Conservation (phyloP, 2,888 invertebrate species). For the Hecatera dysodea region DNA sequence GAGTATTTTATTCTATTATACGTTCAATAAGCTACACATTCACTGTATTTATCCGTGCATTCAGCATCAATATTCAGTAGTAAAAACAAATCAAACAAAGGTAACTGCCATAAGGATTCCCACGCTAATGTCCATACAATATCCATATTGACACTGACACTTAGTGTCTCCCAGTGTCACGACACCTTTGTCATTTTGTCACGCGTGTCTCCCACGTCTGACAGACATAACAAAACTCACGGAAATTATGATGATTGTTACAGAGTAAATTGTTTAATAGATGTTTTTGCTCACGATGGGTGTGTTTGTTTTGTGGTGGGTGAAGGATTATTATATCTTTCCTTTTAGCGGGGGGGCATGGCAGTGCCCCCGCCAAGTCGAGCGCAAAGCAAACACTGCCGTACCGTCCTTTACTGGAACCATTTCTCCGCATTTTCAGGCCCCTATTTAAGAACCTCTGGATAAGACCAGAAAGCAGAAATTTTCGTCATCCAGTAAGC, state of each 20-base stretch:
- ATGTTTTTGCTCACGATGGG: constrained; percentile 14
- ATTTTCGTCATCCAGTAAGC: too few relatives aligned
- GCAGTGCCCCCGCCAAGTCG: too few relatives aligned
- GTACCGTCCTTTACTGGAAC: too few relatives aligned
- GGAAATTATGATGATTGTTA: constrained; percentile 44
- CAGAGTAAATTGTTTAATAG: constrained; percentile 35
- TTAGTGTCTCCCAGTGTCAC: constrained; percentile 74
- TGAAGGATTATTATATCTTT: too few relatives aligned
- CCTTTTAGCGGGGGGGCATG: too few relatives aligned
- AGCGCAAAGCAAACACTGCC: too few relatives aligned
- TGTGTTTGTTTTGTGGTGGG: too few relatives aligned
- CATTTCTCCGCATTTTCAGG: too few relatives aligned
- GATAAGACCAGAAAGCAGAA: too few relatives aligned
- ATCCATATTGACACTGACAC: constrained; percentile 65
- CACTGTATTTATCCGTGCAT: constrained; percentile 29
- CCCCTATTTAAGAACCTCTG: too few relatives aligned
- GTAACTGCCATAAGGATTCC: constrained; percentile 66
- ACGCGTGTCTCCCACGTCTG: constrained; percentile 38
- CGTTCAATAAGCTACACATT: constrained; percentile 1
- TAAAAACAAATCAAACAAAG: constrained; percentile 53
- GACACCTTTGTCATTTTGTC: constrained; percentile 70
- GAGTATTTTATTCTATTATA: too few relatives aligned
- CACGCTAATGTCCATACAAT: constrained; percentile 75
- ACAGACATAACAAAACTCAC: constrained; percentile 32
- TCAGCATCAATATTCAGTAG: constrained; percentile 54